Percentiles rank a stretch among this genome's conserved stretches.
Evolutionary conservation across 2,888 invertebrate genomes (phyloP).

Genomic region (Drosophila lutescens): DNA sequence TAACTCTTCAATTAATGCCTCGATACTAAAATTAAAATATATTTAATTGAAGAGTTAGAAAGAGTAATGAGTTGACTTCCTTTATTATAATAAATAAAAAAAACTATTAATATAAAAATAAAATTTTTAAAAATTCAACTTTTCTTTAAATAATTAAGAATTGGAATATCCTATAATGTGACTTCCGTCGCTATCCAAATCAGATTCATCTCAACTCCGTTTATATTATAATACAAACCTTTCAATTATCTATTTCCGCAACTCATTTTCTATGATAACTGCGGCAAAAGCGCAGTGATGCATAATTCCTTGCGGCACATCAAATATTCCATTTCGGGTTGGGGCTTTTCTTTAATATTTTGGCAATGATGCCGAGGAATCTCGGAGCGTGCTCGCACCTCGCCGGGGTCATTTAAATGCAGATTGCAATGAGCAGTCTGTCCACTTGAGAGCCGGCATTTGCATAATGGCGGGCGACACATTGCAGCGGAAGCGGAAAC

Average conservation of each 20-base stretch:
- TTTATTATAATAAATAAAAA: too few species aligned
- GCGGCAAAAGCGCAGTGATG: slow-evolving; percentile 18
- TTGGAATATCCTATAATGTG: too few species aligned
- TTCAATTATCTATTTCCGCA: slow-evolving; percentile 29
- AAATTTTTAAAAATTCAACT: too few species aligned
- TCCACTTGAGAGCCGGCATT: slow-evolving; percentile 35
- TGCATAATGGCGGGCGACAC: slow-evolving; percentile 78
- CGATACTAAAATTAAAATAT: too few species aligned
- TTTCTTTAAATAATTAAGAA: too few species aligned
- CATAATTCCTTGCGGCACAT: slow-evolving; percentile 32
- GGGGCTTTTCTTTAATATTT: slow-evolving; percentile 55
- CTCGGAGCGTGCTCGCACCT: slow-evolving; percentile 54
- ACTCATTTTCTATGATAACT: slow-evolving; percentile 22
- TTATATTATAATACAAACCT: background rate
- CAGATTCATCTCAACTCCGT: too few species aligned
- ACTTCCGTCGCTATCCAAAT: too few species aligned
- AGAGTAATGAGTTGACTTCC: too few species aligned
- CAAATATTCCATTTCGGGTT: slow-evolving; percentile 24
- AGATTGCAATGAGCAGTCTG: slow-evolving; percentile 70
- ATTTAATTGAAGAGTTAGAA: too few species aligned
- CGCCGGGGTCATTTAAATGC: slow-evolving; percentile 76
- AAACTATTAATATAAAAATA: too few species aligned
- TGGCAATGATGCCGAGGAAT: slow-evolving; percentile 71
- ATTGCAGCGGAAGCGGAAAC: slow-evolving; percentile 76
- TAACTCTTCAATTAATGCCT: too few species aligned